Evolutionary conservation across 2,797 vertebrate genomes (phyloP), one percentile per base, ranked within the genome.

Genomic region (Euthynnus affinis): DNA sequence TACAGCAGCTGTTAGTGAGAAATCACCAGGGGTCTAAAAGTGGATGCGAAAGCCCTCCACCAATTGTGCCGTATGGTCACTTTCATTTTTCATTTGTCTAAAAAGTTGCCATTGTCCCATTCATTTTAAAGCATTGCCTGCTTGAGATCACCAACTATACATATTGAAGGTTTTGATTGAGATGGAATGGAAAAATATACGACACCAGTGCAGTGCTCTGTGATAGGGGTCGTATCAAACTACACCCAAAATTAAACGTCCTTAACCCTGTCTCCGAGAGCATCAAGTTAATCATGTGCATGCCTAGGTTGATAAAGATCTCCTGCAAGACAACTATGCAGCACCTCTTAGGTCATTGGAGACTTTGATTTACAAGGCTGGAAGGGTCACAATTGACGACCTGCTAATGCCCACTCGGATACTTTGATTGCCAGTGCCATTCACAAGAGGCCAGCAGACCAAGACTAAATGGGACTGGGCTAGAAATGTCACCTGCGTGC

Each of bases 11-110:
- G 95, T 95, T 96, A 94, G 94, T 92, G 90, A 91, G 94, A 92
- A 95, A 95, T 95, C 95, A 95, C 95, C 91, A 63, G 92, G 81
- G 93, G 87, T 92, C 96, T 97, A 96, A 97, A 97, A 96, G 93
- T 94, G 90, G 95, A 95, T 69, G 57, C 23, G 74, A 90, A 84
- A 89, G 84, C 89, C 86, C 76, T 78, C 77, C 70, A 58, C 40
- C 86, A 71, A 90, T 88, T 83, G 85, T 83, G 74, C 76, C 46
- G 25, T 73, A 71, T 67, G 78, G 69, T 87, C 89, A 91, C 88
- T 91, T 93, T 92, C 83, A 88, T 89, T 94, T 92, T 89, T 92
- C 70, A 76, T 72, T 74, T 23, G 53, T 74, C 70, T 78, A 49
- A 75, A 86, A 87, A 81, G 52, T 65, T 58, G 34, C 23, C 70